Conservation (phyloP, 2,797 vertebrate genomes). For the Hippoglossus hippoglossus region DNA sequence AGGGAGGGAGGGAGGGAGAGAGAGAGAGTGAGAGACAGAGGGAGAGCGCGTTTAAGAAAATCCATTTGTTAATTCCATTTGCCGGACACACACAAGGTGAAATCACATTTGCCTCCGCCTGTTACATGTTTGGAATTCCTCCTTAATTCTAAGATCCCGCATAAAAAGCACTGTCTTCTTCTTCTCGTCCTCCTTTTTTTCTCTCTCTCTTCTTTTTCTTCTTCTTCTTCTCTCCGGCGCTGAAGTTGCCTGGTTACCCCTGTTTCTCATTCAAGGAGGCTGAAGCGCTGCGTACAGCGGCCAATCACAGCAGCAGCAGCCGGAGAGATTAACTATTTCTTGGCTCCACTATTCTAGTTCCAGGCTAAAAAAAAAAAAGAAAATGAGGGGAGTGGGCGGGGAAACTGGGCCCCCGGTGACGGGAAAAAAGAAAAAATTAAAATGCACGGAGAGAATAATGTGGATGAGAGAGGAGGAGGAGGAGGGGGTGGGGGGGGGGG, state of each 20-base stretch:
- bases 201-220: neutral
- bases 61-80: slow-evolving; percentile 82
- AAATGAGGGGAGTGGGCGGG: slow-evolving; percentile 81
- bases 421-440: slow-evolving; percentile 71
- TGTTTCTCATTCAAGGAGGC: slow-evolving; percentile 82
- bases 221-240: slow-evolving; percentile 61
- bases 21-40: slow-evolving; percentile 45
- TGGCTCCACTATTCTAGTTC: slow-evolving; percentile 80
- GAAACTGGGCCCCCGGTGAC: slow-evolving; percentile 75
- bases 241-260: slow-evolving; percentile 86
- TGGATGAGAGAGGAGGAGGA: slow-evolving; percentile 38
- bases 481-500: slow-evolving; percentile 50
- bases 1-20: slow-evolving; percentile 46
- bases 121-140: slow-evolving; percentile 52
- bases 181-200: slow-evolving; percentile 17
- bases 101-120: slow-evolving; percentile 65
- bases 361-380: slow-evolving; percentile 49
- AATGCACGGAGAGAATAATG: slow-evolving; percentile 82
- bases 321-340: slow-evolving; percentile 84
- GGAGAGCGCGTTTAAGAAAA: slow-evolving; percentile 69
- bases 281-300: slow-evolving; percentile 76
- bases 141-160: slow-evolving; percentile 55
- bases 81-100: slow-evolving; percentile 67
- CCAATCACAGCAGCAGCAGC: slow-evolving; percentile 82
- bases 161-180: slow-evolving; percentile 34